A percentile compares a stretch with the other conserved stretches of the same genome.
Conservation (phyloP, 2,797 vertebrate genomes). For the Epinephelus coioides region DNA sequence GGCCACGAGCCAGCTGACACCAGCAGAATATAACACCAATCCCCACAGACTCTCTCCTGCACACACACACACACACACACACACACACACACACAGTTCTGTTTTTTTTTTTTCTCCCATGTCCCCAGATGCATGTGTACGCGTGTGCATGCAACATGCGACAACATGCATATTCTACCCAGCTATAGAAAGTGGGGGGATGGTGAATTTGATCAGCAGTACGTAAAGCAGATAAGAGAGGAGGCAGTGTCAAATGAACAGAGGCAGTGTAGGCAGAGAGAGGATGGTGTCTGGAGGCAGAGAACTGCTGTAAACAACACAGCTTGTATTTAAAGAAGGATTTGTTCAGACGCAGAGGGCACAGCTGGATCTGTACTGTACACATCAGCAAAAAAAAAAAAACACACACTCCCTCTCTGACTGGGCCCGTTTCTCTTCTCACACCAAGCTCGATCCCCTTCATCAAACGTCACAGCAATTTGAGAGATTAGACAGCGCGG, state of each 20-base stretch:
- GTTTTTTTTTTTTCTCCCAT: constrained; percentile 10
- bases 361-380: constrained; percentile 69
- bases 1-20: constrained; percentile 83
- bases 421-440: constrained; percentile 60
- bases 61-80: constrained; percentile 26
- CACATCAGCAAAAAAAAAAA: constrained; percentile 63
- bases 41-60: constrained; percentile 61
- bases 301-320: constrained; percentile 74
- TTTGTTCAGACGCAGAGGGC: constrained; percentile 72
- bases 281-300: constrained; percentile 67
- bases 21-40: constrained; percentile 81
- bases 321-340: constrained; percentile 76
- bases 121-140: constrained; percentile 37
- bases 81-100: constrained; percentile 6
- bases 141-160: constrained; percentile 49
- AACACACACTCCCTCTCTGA: constrained; percentile 31
- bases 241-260: constrained; percentile 70
- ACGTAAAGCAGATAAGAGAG: constrained; percentile 76
- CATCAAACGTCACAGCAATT: constrained; percentile 83
- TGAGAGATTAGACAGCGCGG: constrained; percentile 81
- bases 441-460: constrained; percentile 66
- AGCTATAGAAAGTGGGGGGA: constrained; percentile 59
- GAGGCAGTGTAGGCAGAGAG: constrained; percentile 62
- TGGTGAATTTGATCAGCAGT: constrained; percentile 75
- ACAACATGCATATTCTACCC: constrained; percentile 50